Percentiles rank a stretch among this genome's conserved stretches.
These are phyloP conservation scores for Galbula dea DNA, from an alignment of 2,113 vertebrate species.

Conservation along the genomic window DNA sequence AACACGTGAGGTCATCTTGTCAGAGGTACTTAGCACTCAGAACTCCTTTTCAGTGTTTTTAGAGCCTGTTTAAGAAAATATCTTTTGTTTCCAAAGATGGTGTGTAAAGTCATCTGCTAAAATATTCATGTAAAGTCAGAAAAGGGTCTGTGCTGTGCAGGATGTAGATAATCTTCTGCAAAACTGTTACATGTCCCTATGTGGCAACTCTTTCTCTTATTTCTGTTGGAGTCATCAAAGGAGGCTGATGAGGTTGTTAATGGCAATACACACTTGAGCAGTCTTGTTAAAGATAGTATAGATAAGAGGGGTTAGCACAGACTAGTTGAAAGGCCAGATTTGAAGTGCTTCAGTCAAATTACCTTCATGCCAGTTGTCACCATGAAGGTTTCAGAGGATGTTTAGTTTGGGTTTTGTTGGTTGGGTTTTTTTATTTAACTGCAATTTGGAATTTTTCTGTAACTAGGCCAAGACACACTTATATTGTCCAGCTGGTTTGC, in stretches of 20 bases:
- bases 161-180: not conserved
- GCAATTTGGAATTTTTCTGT: not conserved
- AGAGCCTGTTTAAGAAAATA: not conserved
- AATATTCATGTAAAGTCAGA: not conserved
- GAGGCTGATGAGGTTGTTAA: not conserved
- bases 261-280: not conserved
- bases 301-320: not conserved
- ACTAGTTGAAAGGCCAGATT: not conserved
- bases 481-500: not conserved
- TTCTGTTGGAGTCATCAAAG: not conserved
- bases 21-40: not conserved
- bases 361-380: not conserved
- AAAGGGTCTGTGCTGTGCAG: not conserved
- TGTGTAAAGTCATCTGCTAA: not conserved
- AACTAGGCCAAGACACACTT: not conserved
- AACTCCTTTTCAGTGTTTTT: not conserved
- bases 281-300: not conserved
- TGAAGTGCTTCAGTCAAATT: not conserved
- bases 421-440: too few relatives aligned
- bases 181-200: not conserved
- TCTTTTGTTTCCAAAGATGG: not conserved
- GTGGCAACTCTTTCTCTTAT: not conserved
- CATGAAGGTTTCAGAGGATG: too few relatives aligned
- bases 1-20: not conserved
- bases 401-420: not conserved